phyloP scores from a whole-genome alignment of 64 coral and sea anemone species.

The Montipora sp. region DNA sequence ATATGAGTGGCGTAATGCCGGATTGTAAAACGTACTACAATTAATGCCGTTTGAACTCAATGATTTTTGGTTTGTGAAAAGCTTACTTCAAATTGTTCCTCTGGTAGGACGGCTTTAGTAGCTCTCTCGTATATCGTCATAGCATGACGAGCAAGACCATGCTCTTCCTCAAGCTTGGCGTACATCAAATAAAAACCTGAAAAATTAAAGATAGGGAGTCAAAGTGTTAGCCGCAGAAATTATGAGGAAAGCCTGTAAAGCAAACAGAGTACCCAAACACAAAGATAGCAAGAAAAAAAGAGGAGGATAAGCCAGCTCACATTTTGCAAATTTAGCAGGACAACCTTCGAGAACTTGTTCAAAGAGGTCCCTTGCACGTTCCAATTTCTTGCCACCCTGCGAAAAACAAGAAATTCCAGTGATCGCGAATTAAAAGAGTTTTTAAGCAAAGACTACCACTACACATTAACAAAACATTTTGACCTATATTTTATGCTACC shows the following conservation, averaged over 20 bases:
- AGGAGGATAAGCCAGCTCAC: not conserved
- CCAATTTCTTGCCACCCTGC: conserved; percentile 93
- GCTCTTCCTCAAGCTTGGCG: conserved; percentile 96
- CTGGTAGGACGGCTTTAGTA: conserved; percentile 88
- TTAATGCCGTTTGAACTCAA: no score
- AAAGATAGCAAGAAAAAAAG: not conserved
- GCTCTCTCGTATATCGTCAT: conserved; percentile 97
- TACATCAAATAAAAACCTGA: conserved; percentile 92
- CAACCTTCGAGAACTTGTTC: conserved; percentile 98
- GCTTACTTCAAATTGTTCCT: conserved; percentile 95
- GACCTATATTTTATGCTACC: no score
- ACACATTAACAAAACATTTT: not conserved
- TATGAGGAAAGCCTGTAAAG: not conserved
- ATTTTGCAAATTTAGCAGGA: conserved; percentile 96
- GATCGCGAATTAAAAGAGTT: no score
- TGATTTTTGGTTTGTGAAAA: not conserved
- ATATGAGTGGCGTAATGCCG: no score
- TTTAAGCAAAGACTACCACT: not conserved
- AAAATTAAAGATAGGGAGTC: not conserved
- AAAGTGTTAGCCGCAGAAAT: not conserved
- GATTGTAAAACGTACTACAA: no score
- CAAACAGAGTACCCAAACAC: not conserved
- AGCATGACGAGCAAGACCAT: conserved; percentile 97
- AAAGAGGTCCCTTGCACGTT: conserved; percentile 93
- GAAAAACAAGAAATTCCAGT: not conserved